phyloP scores from a whole-genome alignment of 2,888 invertebrate genomes.

The Eustalomyia histrio region DNA sequence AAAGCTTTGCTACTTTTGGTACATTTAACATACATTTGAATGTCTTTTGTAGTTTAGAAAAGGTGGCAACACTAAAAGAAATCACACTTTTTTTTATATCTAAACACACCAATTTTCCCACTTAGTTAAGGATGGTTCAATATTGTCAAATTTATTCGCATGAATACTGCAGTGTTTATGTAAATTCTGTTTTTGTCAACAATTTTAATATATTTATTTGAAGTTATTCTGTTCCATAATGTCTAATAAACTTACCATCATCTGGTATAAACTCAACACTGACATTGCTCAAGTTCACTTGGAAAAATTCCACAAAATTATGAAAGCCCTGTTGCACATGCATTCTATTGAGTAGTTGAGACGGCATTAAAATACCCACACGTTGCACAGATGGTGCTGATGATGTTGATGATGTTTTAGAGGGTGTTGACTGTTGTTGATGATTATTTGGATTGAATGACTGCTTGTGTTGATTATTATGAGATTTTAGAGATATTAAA shows the following conservation, averaged over 20 bases:
- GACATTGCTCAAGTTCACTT: slow-evolving; percentile 74
- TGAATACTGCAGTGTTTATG: no score
- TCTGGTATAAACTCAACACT: slow-evolving; percentile 77
- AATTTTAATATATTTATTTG: no score
- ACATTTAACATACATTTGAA: no score
- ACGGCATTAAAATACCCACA: slow-evolving; percentile 76
- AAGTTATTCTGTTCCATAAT: no score
- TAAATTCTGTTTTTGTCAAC: no score
- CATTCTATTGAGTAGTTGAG: slow-evolving; percentile 73
- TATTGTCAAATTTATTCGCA: no score
- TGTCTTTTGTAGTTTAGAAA: no score
- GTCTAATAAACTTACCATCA: slow-evolving; percentile 73
- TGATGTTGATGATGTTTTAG: slow-evolving; percentile 9
- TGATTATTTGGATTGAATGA: slow-evolving; percentile 26
- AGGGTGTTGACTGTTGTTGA: slow-evolving; percentile 48
- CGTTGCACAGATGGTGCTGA: slow-evolving; percentile 54
- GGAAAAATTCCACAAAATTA: slow-evolving; percentile 77
- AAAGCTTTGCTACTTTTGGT: no score
- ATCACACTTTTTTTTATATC: no score
- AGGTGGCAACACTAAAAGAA: no score
- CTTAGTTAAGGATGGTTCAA: no score
- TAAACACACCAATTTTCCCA: no score
- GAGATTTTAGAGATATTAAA: slow-evolving; percentile 4
- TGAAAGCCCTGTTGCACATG: slow-evolving; percentile 77
- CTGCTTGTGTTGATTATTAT: slow-evolving; percentile 48